Evolutionary conservation across 2,888 invertebrate genomes (phyloP).

Genomic region (Chesias legatella): DNA sequence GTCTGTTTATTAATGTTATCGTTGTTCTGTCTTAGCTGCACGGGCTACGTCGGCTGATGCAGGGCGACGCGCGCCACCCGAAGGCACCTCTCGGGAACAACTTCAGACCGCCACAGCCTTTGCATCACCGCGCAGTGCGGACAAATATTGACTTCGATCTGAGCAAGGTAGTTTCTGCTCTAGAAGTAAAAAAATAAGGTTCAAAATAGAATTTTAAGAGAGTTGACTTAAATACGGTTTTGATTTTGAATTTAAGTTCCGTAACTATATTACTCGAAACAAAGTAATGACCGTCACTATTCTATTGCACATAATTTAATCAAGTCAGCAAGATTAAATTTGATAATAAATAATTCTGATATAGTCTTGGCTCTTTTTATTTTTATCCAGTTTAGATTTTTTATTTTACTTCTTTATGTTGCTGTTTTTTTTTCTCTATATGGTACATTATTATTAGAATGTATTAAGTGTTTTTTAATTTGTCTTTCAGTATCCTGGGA

Average conservation of each 20-base stretch:
- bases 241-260: no score
- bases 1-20: slow-evolving; percentile 41
- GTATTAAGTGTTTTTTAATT: slow-evolving; percentile 25
- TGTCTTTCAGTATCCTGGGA: slow-evolving; percentile 83
- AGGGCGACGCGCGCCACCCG: slow-evolving; percentile 91
- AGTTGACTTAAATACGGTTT: no score
- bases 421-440: slow-evolving; percentile 1
- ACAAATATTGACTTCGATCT: slow-evolving; percentile 98
- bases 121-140: slow-evolving; percentile 95
- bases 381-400: no score
- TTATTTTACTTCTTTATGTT: not conserved
- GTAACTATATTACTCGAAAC: no score
- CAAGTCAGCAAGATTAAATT: no score
- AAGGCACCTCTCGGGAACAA: slow-evolving; percentile 97
- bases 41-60: slow-evolving; percentile 91
- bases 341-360: no score
- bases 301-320: no score
- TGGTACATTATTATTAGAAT: no score
- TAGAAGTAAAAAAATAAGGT: slow-evolving; percentile 13
- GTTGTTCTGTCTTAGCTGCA: slow-evolving; percentile 81
- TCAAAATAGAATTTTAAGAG: not conserved
- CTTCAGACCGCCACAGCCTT: slow-evolving; percentile 94
- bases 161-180: slow-evolving; percentile 80
- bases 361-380: no score
- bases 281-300: no score